Base-by-base conservation (phyloP, 2,888 invertebrate genomes). In the Leucophora obtusa region DNA sequence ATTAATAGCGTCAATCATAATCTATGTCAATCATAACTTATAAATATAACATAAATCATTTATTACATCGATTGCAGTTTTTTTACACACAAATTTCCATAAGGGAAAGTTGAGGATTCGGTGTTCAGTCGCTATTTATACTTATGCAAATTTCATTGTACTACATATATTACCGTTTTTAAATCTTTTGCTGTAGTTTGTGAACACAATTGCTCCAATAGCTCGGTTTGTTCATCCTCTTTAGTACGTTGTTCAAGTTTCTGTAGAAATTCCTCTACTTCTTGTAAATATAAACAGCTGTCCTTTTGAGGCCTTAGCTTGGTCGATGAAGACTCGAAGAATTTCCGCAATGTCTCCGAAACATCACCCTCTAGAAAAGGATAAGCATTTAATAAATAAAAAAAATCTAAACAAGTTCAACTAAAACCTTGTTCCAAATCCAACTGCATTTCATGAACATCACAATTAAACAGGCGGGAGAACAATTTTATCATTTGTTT, bases 401-500 rank as follows among this genome's bases (percentile, higher is more conserved):
- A 43, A 59, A 11, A 50, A n/a, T 1, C 9, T 9, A 2, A 10
- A 15, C 0, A 14, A 21, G 43, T 2, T 18, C 15, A 66, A 21
- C 18, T n/a, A 5, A 11, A 21, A 89, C 90, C 97, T 87, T 96
- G 93, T 87, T 97, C 96, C 83, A 98, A 92, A 90, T 97, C 94
- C 83, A 94, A 93, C 9, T 96, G 90, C 97, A 98, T 97, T 58
- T 94, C 94, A 84, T 94, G 93, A 80, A 94, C 94, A 89, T 94
- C 93, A 0, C 92, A 92, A 3, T 91, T 90, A 83, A 98, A 95
- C 78, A 98, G 93, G 90, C 93, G 93, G 58, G 96, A 94, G 88
- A 97, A 98, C 56, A 97, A 90, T 90, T 98, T 98, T 0, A 97
- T 91, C 69, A 98, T 91, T 87, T 97, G 97, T 89, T 97, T 97